Conservation (phyloP, 2,888 invertebrate species). For the Saturnia pavonia region DNA sequence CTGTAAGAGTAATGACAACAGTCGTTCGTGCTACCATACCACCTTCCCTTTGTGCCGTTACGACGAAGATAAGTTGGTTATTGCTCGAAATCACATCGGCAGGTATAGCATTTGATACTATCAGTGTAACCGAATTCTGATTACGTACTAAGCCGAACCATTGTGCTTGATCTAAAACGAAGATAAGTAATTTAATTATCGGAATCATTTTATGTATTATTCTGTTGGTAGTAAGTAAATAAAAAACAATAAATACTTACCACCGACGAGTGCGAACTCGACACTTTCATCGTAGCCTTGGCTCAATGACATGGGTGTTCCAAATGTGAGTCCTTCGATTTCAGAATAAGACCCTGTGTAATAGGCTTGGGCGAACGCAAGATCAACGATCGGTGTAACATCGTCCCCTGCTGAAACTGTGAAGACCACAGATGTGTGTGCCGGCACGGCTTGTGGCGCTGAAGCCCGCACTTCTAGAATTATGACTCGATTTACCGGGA, state of each 20-base stretch:
- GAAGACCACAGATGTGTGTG: constrained; percentile 40
- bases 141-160: constrained; percentile 27
- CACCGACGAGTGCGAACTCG: constrained; percentile 28
- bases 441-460: constrained; percentile 22
- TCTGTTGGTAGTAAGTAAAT: no score
- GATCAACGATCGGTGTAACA: constrained; percentile 6
- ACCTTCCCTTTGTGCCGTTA: constrained; percentile 29
- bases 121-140: constrained; percentile 17
- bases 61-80: constrained; percentile 33
- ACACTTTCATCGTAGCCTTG: constrained; percentile 25
- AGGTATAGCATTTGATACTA: constrained; percentile 22
- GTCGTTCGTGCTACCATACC: constrained; percentile 30
- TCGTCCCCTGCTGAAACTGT: constrained; percentile 9
- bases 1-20: constrained; percentile 30
- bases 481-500: no score
- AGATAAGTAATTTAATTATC: not conserved
- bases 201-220: no score
- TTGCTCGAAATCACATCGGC: constrained; percentile 27
- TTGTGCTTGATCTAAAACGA: constrained; percentile 25
- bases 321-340: constrained; percentile 24
- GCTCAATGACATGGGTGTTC: constrained; percentile 25
- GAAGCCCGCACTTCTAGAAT: no score
- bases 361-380: constrained; percentile 24
- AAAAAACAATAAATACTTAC: constrained; percentile 15
- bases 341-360: no score